Base-by-base conservation (phyloP, 2,797 vertebrate species). In the Eutrigla gurnardus region DNA sequence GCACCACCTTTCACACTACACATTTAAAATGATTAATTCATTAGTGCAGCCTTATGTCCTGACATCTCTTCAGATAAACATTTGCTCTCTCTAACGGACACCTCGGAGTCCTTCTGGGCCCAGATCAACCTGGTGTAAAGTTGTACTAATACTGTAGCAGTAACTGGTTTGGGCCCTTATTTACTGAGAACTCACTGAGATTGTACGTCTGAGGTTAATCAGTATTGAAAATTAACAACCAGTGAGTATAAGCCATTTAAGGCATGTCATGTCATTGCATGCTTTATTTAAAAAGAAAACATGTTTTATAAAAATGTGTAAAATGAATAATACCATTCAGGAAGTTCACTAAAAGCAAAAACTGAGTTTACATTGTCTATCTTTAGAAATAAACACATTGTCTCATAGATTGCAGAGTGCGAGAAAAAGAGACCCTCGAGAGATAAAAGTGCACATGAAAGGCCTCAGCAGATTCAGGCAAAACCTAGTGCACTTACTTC, bases 171-270 rank as follows among this genome's bases (percentile, higher is more conserved):
- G 9, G n/a, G 37, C 46, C 32, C 4, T 46, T 33, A 60, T 37
- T 46, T 46, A n/a, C 46, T 52, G 55, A 60, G 33, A 66, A 32
- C 53, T 46, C 25, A 12, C 32, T 61, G 42, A 45, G 40, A 43
- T 10, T 37, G 18, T 53, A n/a, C 63, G 43, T 63, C 59, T 18
- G 17, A 57, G 36, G 36, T 42, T 47, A 68, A 13, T 54, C 42
- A 18, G 70, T 47, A 53, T 25, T 57, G 33, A 5, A 66, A 36
- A 62, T 54, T 13, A 45, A 47, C 40, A 54, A 54, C 49, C 6
- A 8, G 33, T 5, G 12, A 53, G 10, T 6, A 40, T 10, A 0
- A 36, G 1, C 42, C 43, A 18, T 42, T 58, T 42, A 35, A 25
- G 12, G 25, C 33, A 40, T 9, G 4, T 18, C 46, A 43, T 60